Evolutionary conservation across 2,888 invertebrate genomes (phyloP).

Genomic region (Stegophylla sp.): DNA sequence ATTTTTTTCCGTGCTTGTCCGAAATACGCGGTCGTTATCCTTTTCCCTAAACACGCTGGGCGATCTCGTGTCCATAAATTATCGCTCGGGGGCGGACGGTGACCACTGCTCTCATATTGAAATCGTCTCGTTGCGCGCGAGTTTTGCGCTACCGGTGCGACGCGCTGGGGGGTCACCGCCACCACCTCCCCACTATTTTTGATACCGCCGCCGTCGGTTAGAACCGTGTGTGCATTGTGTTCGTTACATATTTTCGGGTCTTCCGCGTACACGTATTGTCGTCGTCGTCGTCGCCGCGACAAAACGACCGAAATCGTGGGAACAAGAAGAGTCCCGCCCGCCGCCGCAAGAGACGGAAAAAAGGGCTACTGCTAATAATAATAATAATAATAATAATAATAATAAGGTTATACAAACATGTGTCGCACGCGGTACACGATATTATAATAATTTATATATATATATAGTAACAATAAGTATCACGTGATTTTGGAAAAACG

Average conservation of each 20-base stretch:
- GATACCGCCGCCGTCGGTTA: neutral
- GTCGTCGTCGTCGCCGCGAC: neutral
- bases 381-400: no score
- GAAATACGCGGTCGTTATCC: neutral
- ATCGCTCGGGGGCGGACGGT: neutral
- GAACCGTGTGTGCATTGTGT: neutral
- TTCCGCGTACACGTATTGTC: constrained; percentile 16
- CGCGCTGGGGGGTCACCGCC: constrained; percentile 1
- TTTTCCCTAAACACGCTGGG: constrained; percentile 43
- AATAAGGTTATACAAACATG: no score
- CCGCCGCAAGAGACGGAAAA: neutral
- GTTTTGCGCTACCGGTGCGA: neutral
- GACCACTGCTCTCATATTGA: neutral
- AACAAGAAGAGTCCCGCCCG: neutral
- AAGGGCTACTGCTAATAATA: constrained; percentile 1
- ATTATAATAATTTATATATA: no score
- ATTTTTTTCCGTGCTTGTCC: neutral
- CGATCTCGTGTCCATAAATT: constrained; percentile 23
- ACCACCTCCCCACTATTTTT: no score
- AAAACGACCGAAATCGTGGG: neutral
- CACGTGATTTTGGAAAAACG: constrained; percentile 11
- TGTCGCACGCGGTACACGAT: no score
- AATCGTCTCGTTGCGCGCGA: no score
- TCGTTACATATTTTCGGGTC: constrained; percentile 6
- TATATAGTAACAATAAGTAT: no score